Percentiles rank a stretch among this genome's conserved stretches.
Evolutionary conservation across 1,140 invertebrate species (phyloP).

Genomic region (Brachionus calyciflorus): DNA sequence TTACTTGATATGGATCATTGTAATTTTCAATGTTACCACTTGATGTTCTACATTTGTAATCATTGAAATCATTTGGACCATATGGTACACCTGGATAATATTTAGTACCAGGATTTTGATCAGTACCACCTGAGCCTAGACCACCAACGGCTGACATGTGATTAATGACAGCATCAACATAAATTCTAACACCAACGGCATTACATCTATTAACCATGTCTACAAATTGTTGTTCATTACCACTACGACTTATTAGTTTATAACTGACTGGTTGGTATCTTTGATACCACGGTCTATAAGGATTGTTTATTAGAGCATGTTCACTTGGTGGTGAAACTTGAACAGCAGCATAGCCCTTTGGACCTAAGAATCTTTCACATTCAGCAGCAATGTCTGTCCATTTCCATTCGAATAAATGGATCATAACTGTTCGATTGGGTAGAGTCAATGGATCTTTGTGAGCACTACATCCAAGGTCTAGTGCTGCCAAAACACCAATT

Average conservation of each 20-base stretch:
- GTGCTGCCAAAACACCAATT: neutral
- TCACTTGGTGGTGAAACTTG: conserved; percentile 55
- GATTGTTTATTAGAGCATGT: conserved; percentile 51
- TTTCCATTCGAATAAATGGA: conserved; percentile 59
- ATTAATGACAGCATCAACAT: conserved; percentile 79
- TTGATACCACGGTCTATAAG: conserved; percentile 72
- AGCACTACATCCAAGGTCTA: neutral
- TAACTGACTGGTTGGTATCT: conserved; percentile 86
- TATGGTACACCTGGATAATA: conserved; percentile 64
- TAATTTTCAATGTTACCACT: conserved; percentile 59
- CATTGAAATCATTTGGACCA: conserved; percentile 51
- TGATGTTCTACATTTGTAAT: conserved; percentile 52
- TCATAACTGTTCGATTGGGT: conserved; percentile 49
- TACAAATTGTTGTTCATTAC: conserved; percentile 68
- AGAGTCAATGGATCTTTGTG: conserved; percentile 10
- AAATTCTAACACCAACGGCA: conserved; percentile 73
- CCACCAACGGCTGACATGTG: conserved; percentile 74
- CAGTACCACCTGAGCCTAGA: conserved; percentile 54
- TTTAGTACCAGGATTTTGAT: conserved; percentile 56
- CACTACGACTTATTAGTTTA: conserved; percentile 72
- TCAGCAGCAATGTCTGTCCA: conserved; percentile 69
- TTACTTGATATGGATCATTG: conserved; percentile 54
- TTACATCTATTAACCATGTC: conserved; percentile 75
- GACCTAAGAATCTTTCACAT: conserved; percentile 75
- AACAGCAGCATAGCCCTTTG: conserved; percentile 51